These are phyloP conservation scores for Nebria ingens DNA, from an alignment of 1,140 invertebrate genomes.

Conservation along the genomic window DNA sequence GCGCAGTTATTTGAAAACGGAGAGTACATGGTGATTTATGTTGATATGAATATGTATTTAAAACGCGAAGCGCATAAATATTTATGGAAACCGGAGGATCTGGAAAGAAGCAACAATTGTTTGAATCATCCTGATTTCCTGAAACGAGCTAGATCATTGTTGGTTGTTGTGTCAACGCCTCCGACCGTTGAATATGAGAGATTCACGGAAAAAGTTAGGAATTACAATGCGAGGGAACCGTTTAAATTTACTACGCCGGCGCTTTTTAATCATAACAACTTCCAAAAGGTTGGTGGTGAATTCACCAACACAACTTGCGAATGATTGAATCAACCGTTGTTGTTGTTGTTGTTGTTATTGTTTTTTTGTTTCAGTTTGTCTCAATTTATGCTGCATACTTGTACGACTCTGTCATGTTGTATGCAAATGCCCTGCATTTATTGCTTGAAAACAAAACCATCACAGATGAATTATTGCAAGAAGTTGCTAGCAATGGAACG, in stretches of 20 bases:
- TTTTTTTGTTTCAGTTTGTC: slow-evolving; percentile 53
- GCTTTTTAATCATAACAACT: slow-evolving; percentile 41
- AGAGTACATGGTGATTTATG: slow-evolving; percentile 90
- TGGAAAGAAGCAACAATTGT: slow-evolving; percentile 47
- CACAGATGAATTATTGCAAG: slow-evolving; percentile 50
- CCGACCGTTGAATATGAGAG: slow-evolving; percentile 58
- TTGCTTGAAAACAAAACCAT: slow-evolving; percentile 50
- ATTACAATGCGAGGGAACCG: slow-evolving; percentile 63
- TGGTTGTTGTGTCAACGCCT: slow-evolving; percentile 76
- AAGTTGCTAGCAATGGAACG: slow-evolving; percentile 65
- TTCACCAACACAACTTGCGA: background rate
- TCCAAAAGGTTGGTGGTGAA: slow-evolving; percentile 44
- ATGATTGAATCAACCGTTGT: background rate
- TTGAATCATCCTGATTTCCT: slow-evolving; percentile 45
- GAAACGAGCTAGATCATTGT: slow-evolving; percentile 63
- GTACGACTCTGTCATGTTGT: slow-evolving; percentile 90
- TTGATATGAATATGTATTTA: slow-evolving; percentile 81
- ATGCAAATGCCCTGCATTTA: slow-evolving; percentile 73
- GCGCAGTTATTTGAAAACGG: slow-evolving; percentile 77
- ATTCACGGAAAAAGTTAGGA: slow-evolving; percentile 65
- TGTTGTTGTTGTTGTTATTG: slow-evolving; percentile 9
- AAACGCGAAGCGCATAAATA: slow-evolving; percentile 68
- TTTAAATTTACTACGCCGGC: slow-evolving; percentile 59
- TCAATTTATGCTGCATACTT: slow-evolving; percentile 91
- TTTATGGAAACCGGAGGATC: slow-evolving; percentile 64